phyloP scores from a whole-genome alignment of 2,797 vertebrate genomes.

The Labeo calbasu region DNA sequence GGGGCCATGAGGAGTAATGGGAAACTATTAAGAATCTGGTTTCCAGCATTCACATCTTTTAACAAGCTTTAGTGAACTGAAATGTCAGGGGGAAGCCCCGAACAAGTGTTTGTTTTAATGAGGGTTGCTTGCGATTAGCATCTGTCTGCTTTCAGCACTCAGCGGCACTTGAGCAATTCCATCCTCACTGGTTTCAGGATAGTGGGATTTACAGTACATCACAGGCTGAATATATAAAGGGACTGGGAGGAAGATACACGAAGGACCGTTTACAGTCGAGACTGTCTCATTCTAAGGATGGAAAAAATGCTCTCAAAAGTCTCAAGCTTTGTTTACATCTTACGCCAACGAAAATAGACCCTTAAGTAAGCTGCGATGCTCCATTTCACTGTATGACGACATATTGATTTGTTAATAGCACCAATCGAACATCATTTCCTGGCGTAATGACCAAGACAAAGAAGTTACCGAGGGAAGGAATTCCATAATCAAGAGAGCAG shows the following conservation, averaged over 20 bases:
- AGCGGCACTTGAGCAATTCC: slow-evolving; percentile 39
- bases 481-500: slow-evolving; percentile 56
- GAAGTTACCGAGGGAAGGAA: slow-evolving; percentile 55
- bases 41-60: slow-evolving; percentile 54
- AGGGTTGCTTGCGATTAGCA: slow-evolving; percentile 54
- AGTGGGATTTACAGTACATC: slow-evolving; percentile 9
- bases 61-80: slow-evolving; percentile 49
- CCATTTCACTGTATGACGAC: slow-evolving; percentile 48
- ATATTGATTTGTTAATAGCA: slow-evolving; percentile 71
- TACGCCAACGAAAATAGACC: slow-evolving; percentile 57
- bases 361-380: slow-evolving; percentile 25
- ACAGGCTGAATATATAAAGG: slow-evolving; percentile 67
- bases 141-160: slow-evolving; percentile 18
- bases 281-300: slow-evolving; percentile 65
- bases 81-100: slow-evolving; percentile 52
- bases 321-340: slow-evolving; percentile 27
- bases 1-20: slow-evolving; percentile 61
- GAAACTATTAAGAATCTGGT: slow-evolving; percentile 65
- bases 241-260: slow-evolving; percentile 63
- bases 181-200: slow-evolving; percentile 23
- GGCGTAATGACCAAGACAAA: slow-evolving; percentile 33
- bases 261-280: slow-evolving; percentile 62
- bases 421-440: slow-evolving; percentile 56
- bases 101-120: slow-evolving; percentile 63
- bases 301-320: slow-evolving; percentile 44